Evolutionary conservation across 2,797 vertebrate genomes (phyloP).

Genomic region (Takifugu ocellatus): DNA sequence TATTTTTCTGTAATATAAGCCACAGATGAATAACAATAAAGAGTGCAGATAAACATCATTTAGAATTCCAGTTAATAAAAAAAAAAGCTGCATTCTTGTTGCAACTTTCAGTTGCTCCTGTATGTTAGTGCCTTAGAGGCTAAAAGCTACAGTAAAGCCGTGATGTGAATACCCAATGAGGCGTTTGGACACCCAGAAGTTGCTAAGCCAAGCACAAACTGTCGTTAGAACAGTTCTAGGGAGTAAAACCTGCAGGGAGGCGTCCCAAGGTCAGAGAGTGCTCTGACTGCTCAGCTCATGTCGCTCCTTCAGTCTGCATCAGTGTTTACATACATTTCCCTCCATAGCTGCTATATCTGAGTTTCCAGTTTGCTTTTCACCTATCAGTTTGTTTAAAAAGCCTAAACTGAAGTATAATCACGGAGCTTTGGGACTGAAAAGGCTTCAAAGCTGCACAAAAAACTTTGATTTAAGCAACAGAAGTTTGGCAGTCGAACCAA

Average conservation of each 20-base stretch:
- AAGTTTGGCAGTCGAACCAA: too few species aligned
- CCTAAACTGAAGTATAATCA: too few species aligned
- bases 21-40: too few species aligned
- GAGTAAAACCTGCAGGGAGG: constrained; percentile 43
- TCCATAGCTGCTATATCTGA: constrained; percentile 11
- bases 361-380: too few species aligned
- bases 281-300: constrained; percentile 30
- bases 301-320: constrained; percentile 16
- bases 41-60: too few species aligned
- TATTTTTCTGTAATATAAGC: too few species aligned
- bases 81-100: constrained; percentile 4
- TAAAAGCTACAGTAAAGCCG: constrained; percentile 14
- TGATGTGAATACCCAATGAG: constrained; percentile 43
- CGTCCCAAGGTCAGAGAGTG: constrained; percentile 41
- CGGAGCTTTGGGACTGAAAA: too few species aligned
- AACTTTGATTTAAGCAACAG: too few species aligned
- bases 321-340: not conserved
- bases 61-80: constrained; percentile 6
- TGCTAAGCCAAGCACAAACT: constrained; percentile 46
- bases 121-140: constrained; percentile 13
- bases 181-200: constrained; percentile 28
- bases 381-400: too few species aligned
- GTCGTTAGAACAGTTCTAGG: constrained; percentile 28
- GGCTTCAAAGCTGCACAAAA: too few species aligned
- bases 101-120: constrained; percentile 25